Evolutionary conservation across 1,140 invertebrate species (phyloP).

Genomic region (Papilio polyxenes): DNA sequence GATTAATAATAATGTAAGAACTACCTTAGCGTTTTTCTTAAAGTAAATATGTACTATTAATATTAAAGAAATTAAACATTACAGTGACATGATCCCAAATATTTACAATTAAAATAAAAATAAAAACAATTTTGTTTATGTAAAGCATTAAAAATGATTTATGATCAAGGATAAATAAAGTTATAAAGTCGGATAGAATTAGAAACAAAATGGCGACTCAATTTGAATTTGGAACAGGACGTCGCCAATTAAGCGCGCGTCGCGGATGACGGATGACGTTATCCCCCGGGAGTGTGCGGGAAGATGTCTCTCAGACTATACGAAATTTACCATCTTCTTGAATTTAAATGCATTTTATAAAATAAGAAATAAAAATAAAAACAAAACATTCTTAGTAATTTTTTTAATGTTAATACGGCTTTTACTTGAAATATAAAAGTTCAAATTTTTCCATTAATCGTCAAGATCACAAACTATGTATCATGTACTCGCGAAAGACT

Average conservation of each 20-base stretch:
- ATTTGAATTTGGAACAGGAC: slow-evolving; percentile 59
- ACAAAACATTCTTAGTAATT: neutral
- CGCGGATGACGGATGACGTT: slow-evolving; percentile 58
- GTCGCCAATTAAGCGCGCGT: slow-evolving; percentile 61
- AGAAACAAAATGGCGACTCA: slow-evolving; percentile 45
- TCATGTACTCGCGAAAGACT: no score
- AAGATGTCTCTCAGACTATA: slow-evolving; percentile 33
- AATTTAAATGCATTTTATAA: slow-evolving; percentile 7
- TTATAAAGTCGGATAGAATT: slow-evolving; percentile 26
- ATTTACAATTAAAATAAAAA: no score
- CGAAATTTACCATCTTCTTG: slow-evolving; percentile 30
- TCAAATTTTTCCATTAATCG: no score
- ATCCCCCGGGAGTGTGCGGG: slow-evolving; percentile 51
- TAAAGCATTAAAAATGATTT: neutral
- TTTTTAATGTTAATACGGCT: no score
- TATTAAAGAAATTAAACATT: no score
- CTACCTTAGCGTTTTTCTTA: no score
- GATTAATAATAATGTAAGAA: no score
- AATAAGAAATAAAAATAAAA: neutral
- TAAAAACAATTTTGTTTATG: neutral
- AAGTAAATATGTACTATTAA: no score
- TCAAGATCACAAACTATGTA: no score
- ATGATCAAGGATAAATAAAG: slow-evolving; percentile 5
- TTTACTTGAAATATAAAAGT: no score
- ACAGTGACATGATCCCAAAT: no score